Conservation (phyloP, 1,140 invertebrate species). For the Rhyzopertha dominica region DNA sequence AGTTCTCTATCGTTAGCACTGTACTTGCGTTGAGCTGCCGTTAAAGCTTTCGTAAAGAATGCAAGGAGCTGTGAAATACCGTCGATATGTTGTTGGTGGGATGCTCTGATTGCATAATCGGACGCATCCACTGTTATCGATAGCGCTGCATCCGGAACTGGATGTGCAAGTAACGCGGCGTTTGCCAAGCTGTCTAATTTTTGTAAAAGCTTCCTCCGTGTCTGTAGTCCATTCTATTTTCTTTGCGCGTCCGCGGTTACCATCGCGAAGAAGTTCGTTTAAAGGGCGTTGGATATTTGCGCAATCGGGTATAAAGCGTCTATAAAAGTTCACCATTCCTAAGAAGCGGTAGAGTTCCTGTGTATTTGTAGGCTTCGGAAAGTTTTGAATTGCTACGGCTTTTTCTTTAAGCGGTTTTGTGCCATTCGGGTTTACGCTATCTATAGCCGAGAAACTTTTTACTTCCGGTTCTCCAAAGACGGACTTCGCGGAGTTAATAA, state of each 20-base stretch:
- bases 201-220: slow-evolving; percentile 21
- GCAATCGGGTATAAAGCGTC: slow-evolving; percentile 30
- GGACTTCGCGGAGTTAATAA: slow-evolving; percentile 36
- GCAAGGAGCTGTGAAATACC: slow-evolving; percentile 36
- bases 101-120: slow-evolving; percentile 26
- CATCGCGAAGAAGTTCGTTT: slow-evolving; percentile 15
- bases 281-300: slow-evolving; percentile 28
- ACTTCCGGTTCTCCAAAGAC: slow-evolving; percentile 23
- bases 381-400: slow-evolving; percentile 20
- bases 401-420: slow-evolving; percentile 14
- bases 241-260: slow-evolving; percentile 23
- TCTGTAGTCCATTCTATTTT: slow-evolving; percentile 27
- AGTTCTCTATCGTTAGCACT: slow-evolving; percentile 43
- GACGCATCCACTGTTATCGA: slow-evolving; percentile 30
- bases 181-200: slow-evolving; percentile 27
- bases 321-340: slow-evolving; percentile 39
- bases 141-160: slow-evolving; percentile 13
- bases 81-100: slow-evolving; percentile 28
- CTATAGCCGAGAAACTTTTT: slow-evolving; percentile 31
- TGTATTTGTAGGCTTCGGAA: slow-evolving; percentile 16
- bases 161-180: slow-evolving; percentile 27
- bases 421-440: slow-evolving; percentile 27
- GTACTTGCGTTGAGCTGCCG: slow-evolving; percentile 27
- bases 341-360: slow-evolving; percentile 32
- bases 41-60: slow-evolving; percentile 42